Base-by-base conservation (phyloP, 2,797 vertebrate species). In the Geotrypetes seraphini region DNA sequence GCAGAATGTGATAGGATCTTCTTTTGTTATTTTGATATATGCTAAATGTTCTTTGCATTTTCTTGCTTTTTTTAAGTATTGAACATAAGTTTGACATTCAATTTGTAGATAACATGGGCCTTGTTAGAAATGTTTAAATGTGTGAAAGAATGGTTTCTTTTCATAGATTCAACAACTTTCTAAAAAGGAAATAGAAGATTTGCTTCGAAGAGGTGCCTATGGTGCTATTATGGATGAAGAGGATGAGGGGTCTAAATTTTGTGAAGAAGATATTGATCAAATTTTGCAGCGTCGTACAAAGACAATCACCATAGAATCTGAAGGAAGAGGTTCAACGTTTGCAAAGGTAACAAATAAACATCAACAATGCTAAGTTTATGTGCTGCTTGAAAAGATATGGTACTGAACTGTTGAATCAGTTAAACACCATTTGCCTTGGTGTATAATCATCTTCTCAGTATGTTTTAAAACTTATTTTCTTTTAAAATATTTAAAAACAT, bases 171-270 rank as follows among this genome's bases (percentile, higher is more conserved):
- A 96, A n/a, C 95, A 97, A 56, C 83, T 97, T 15, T 97, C 93
- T 3, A 99, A 99, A 75, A 99, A 96, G 61, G 95, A 96, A 73
- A 97, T 99, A 17, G 95, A 99, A 63, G 95, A 99, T 53, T 70
- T 99, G 48, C 66, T 99, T 73, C 72, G 94, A 20, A 86, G 90
- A 18, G 95, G 95, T 6, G 95, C 95, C 0, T 99, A 99, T 19
- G 95, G 95, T 18, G 95, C 95, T 44, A 93, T 99, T 53, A 99
- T 97, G 95, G 95, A 97, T 26, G 95, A 99, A 37, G 92, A 96
- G 60, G 95, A 99, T 16, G 95, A 99, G 63, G 92, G 95, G 11
- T 90, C 93, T 38, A 99, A 99, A 57, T 99, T 99, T 68, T 99
- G 95, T 45, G 95, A 99, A 57, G 95, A 99, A 31, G 95, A 99